Evolutionary conservation across 2,113 vertebrate species (phyloP).

Genomic region (Prionailurus viverrinus): DNA sequence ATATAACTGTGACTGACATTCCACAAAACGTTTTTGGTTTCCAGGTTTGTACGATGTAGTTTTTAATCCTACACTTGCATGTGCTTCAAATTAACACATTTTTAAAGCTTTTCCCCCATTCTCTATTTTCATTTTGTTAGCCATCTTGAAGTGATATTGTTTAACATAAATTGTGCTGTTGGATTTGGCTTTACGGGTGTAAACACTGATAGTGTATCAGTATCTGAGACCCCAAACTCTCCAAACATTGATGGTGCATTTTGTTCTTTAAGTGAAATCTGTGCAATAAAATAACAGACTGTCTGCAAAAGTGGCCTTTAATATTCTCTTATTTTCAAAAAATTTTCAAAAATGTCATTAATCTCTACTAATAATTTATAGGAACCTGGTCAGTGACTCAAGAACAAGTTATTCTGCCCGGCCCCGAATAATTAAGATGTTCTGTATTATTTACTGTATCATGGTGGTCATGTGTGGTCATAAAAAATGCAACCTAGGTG

Average conservation of each 20-base stretch:
- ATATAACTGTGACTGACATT: conserved; percentile 80
- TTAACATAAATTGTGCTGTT: conserved; percentile 81
- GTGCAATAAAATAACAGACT: conserved; percentile 90
- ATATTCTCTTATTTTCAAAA: conserved; percentile 51
- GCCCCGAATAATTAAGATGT: neutral
- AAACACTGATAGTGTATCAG: conserved; percentile 69
- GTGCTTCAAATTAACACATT: conserved; percentile 76
- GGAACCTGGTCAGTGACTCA: neutral
- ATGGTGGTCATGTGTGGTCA: neutral
- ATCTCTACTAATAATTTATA: conserved; percentile 29
- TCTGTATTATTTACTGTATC: neutral
- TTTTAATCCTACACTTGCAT: conserved; percentile 81
- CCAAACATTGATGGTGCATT: conserved; percentile 88
- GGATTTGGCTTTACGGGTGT: conserved; percentile 77
- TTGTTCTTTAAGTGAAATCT: conserved; percentile 87
- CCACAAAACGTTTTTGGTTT: conserved; percentile 53
- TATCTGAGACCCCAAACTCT: conserved; percentile 82
- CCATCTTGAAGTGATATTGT: conserved; percentile 72
- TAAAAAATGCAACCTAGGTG: neutral
- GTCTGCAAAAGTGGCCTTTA: conserved; percentile 78
- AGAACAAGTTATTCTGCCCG: conserved; percentile 12
- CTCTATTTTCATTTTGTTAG: conserved; percentile 80
- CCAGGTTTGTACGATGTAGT: conserved; percentile 81
- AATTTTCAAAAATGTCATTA: neutral
- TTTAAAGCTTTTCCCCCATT: conserved; percentile 64